Evolutionary conservation across 2,113 vertebrate genomes (phyloP), one percentile per base, ranked within the genome.

Genomic region (Neolamprologus falcicula): DNA sequence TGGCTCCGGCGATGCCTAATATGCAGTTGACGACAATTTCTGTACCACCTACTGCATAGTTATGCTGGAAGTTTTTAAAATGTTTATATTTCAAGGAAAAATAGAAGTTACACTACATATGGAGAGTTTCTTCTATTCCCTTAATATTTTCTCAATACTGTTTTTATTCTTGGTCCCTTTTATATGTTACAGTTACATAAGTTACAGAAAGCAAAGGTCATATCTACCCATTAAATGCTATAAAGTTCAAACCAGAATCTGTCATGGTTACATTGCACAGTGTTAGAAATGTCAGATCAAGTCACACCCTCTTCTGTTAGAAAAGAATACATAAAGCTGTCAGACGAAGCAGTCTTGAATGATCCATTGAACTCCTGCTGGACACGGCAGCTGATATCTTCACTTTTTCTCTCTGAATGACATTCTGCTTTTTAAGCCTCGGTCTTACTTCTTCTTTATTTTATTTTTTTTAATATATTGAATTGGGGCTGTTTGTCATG

Each of bases 401-500:
- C 24, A 16, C n/a, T 19, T 76, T 10, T 17, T 79, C 28, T 78
- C 9, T 12, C 13, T 37, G 19, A 10, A 33, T 83, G 19, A 63
- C 9, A 55, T 47, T 87, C 45, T 79, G 17, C 26, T 66, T 8
- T 76, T 87, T 26, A 57, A 55, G 57, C 47, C 37, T 52, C n/a
- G 2, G 33, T 54, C 14, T 63, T 54, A 7, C 9, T 31, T 61
- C 8, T 71, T 31, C 45, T n/a, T 78, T 78, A 19, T 31, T 73
- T 73, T 16, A 76, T 59, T 57, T 84, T 84, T 84, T 52, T 26
- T 40, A 45, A 86, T 78, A 83, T 63, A 93, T 80, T 88, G 88
- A 89, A 87, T 45, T 61, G 21, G 66, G 84, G 63, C 84, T 59
- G 66, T 85, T 88, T 86, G 86, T 92, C 83, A 87, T 73, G 84